A percentile compares a stretch with the other conserved stretches of the same genome.
Conservation (phyloP, 2,113 vertebrate species). For the Clupea harengus region DNA sequence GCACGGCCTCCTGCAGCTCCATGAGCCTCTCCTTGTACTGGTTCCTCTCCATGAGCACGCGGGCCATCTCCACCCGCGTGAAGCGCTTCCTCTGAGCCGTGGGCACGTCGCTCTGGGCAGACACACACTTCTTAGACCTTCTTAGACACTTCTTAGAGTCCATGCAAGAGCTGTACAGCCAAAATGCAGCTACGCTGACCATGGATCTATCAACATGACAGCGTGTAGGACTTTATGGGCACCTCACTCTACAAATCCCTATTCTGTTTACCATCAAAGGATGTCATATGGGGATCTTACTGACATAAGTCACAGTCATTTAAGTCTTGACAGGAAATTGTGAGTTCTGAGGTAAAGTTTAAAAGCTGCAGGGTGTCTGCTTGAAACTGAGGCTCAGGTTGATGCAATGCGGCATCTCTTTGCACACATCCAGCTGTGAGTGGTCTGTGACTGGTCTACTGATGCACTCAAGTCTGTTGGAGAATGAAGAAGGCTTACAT, state of each 20-base stretch:
- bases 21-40: conserved; percentile 98
- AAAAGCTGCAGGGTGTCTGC: not conserved
- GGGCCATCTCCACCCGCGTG: conserved; percentile 96
- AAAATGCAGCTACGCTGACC: not conserved
- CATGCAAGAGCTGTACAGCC: too few species aligned
- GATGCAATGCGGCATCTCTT: not conserved
- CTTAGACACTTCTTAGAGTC: too few species aligned
- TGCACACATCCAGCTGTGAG: not conserved
- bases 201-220: not conserved
- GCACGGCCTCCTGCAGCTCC: conserved; percentile 97
- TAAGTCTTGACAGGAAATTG: not conserved
- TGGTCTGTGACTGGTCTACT: too few species aligned
- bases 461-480: conserved; percentile 65
- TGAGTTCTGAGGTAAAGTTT: not conserved
- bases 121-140: not conserved
- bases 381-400: not conserved
- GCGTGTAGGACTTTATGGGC: not conserved
- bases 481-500: not conserved
- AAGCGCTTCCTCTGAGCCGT: conserved; percentile 97
- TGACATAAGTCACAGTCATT: not conserved
- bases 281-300: not conserved
- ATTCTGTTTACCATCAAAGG: not conserved
- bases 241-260: not conserved
- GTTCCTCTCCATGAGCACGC: conserved; percentile 97
- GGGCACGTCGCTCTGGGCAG: conserved; percentile 86